phyloP scores from a whole-genome alignment of 2,888 invertebrate genomes.

The Acheta domesticus region DNA sequence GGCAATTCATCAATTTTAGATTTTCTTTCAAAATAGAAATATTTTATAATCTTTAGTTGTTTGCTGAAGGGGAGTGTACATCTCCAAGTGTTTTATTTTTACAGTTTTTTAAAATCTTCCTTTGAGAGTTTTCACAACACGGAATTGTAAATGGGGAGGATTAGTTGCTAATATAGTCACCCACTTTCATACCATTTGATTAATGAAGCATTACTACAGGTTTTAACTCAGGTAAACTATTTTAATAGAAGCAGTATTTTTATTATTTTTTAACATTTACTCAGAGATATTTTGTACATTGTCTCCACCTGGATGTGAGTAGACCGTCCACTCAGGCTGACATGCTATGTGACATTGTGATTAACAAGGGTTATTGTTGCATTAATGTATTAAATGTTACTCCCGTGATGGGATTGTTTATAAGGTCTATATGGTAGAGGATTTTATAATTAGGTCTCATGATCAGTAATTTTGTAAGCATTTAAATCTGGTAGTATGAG shows the following conservation, averaged over 20 bases:
- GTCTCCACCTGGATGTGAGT: conserved; percentile 23
- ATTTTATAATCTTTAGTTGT: conserved; percentile 30
- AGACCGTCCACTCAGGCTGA: conserved; percentile 28
- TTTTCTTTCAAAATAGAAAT: conserved; percentile 28
- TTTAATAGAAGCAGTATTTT: conserved; percentile 34
- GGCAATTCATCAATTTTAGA: conserved; percentile 33
- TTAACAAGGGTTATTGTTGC: conserved; percentile 19
- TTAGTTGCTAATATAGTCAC: not conserved
- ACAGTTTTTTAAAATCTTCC: conserved; percentile 20
- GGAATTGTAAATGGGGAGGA: conserved; percentile 23
- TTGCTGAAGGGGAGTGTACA: not conserved
- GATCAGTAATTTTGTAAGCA: conserved; percentile 18
- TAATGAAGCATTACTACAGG: conserved; percentile 27
- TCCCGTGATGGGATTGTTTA: not conserved
- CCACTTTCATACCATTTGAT: conserved; percentile 25
- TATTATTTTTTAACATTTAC: conserved; percentile 29
- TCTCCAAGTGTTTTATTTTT: conserved; percentile 1
- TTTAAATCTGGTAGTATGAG: conserved; percentile 8
- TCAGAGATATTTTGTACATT: conserved; percentile 26
- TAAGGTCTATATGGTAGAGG: not conserved
- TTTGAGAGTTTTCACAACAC: conserved; percentile 30
- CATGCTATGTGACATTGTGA: not conserved
- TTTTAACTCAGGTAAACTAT: conserved; percentile 34
- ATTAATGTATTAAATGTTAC: conserved; percentile 20
- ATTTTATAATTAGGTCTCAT: conserved; percentile 18